Evolutionary conservation across 2,888 invertebrate species (phyloP).

Genomic region (Heteropelma amictum): DNA sequence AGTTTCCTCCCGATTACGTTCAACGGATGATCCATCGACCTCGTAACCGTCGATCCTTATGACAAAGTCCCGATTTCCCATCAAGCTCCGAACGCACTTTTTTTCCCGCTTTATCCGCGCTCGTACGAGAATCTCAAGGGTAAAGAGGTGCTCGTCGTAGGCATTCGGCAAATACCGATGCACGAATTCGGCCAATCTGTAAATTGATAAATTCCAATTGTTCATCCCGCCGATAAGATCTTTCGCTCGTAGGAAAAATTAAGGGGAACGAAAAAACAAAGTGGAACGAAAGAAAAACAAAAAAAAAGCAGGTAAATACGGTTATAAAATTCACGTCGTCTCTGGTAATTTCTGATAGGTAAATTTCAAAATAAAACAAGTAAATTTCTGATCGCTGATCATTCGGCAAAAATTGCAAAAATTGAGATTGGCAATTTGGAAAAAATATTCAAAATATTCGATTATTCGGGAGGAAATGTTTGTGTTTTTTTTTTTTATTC

Average conservation of each 20-base stretch:
- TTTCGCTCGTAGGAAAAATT: background rate
- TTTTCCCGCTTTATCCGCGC: conserved; percentile 78
- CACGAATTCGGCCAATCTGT: conserved; percentile 88
- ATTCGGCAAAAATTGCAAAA: background rate
- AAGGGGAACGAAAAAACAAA: too few species aligned
- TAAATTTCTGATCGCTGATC: background rate
- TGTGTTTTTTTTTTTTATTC: background rate
- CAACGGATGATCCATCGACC: conserved; percentile 57
- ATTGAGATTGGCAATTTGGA: background rate
- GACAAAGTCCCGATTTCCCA: conserved; percentile 78
- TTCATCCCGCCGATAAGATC: too few species aligned
- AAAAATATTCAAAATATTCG: too few species aligned
- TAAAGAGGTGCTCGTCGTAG: conserved; percentile 88
- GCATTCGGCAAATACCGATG: conserved; percentile 86
- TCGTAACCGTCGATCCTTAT: conserved; percentile 68
- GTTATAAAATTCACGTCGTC: too few species aligned
- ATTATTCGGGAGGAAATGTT: background rate
- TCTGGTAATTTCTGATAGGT: too few species aligned
- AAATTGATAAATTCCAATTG: background rate
- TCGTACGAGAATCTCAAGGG: conserved; percentile 84
- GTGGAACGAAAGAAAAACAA: too few species aligned
- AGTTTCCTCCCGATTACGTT: conserved; percentile 69
- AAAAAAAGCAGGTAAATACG: too few species aligned
- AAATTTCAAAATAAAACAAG: too few species aligned
- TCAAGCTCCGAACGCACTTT: conserved; percentile 80